These are phyloP conservation scores for Bombyx mori DNA, from an alignment of 1,140 invertebrate species.

Conservation along the genomic window ASM3026992v2 NC_085112.1:7538501-7539000, in stretches of 20 bases:
- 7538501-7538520: slow-evolving; percentile 42
- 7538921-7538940: too few species aligned
- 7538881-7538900: too few species aligned
- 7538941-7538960: too few species aligned
- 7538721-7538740: slow-evolving; percentile 17
- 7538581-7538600: slow-evolving; percentile 23
- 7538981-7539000: too few species aligned
- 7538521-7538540: slow-evolving; percentile 51
- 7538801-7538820: too few species aligned
- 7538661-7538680: slow-evolving; percentile 26
- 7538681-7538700: slow-evolving; percentile 20
- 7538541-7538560: slow-evolving; percentile 57
- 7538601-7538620: slow-evolving; percentile 31
- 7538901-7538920: too few species aligned
- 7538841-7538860: too few species aligned
- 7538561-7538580: slow-evolving; percentile 24
- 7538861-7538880: too few species aligned
- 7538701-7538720: slow-evolving; percentile 21
- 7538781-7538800: too few species aligned
- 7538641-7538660: slow-evolving; percentile 19
- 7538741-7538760: slow-evolving; percentile 4
- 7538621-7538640: slow-evolving; percentile 21
- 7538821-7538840: too few species aligned
- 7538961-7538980: too few species aligned
- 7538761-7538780: too few species aligned